Conservation (phyloP, 2,113 vertebrate species). For the Apodemus speciosus region DNA sequence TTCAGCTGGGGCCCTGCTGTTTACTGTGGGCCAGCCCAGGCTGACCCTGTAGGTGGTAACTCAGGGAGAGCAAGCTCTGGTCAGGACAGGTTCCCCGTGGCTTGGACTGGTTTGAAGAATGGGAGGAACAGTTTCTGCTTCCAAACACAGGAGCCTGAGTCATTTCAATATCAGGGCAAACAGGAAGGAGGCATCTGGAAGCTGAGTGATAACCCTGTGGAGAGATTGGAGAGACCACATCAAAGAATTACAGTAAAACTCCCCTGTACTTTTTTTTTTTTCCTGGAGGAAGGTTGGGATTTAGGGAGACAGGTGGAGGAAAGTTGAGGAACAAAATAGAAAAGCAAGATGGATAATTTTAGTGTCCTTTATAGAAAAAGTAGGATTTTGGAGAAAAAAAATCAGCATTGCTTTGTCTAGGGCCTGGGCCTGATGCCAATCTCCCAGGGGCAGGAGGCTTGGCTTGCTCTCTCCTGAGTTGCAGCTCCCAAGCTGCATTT, state of each 20-base stretch:
- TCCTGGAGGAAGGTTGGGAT: not conserved
- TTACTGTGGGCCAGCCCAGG: not conserved
- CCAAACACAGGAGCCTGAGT: not conserved
- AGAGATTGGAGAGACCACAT: not conserved
- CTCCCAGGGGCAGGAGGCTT: not conserved
- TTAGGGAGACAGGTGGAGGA: not conserved
- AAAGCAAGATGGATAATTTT: not conserved
- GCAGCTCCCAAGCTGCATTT: not conserved
- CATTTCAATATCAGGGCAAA: not conserved
- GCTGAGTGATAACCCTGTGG: not conserved
- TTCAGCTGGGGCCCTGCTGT: not conserved
- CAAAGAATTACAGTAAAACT: not conserved
- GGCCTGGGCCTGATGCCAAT: not conserved
- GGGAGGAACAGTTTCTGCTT: not conserved
- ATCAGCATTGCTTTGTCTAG: not conserved
- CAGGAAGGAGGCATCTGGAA: not conserved
- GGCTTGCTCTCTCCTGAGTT: accelerated
- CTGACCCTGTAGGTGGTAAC: not conserved
- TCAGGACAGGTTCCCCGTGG: not conserved
- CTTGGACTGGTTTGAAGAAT: conserved; percentile 26
- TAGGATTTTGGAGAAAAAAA: not conserved
- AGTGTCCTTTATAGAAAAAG: not conserved
- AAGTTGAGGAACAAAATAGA: not conserved
- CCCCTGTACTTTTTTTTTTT: not conserved
- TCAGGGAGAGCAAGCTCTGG: not conserved